Conservation (phyloP, 2,113 vertebrate genomes). For the Lophura nycthemera region DNA sequence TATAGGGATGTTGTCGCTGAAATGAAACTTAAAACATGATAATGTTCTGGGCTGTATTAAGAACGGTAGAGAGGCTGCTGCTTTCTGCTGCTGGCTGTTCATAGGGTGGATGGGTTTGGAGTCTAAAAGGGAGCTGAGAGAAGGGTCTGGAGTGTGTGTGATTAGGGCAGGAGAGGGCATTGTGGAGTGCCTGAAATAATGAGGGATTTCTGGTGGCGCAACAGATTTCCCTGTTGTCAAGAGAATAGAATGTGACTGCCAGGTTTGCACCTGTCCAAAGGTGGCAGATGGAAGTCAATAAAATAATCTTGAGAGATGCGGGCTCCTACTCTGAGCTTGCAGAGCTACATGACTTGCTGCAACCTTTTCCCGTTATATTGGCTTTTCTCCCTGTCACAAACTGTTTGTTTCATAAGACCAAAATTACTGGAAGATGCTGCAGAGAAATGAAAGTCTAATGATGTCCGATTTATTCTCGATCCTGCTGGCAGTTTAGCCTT, state of each 20-base stretch:
- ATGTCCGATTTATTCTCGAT: background rate
- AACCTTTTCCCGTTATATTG: background rate
- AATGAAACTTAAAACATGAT: background rate
- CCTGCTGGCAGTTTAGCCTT: conserved; percentile 32
- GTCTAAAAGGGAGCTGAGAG: background rate
- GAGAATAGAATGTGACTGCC: background rate
- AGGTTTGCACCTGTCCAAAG: background rate
- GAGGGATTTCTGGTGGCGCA: background rate
- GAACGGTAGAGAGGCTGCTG: accelerated
- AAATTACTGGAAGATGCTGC: background rate
- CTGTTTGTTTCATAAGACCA: conserved; percentile 9
- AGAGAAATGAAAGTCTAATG: background rate
- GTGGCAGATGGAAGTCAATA: background rate
- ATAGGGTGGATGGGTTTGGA: accelerated
- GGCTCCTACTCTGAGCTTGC: background rate
- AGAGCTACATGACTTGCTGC: background rate
- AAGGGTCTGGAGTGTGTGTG: background rate
- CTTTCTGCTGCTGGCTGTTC: background rate
- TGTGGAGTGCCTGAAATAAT: background rate
- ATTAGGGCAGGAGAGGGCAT: background rate
- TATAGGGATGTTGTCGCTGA: background rate
- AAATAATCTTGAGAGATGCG: background rate
- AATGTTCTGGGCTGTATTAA: background rate
- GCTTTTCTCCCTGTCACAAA: background rate
- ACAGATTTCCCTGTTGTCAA: background rate